A percentile compares a stretch with the other conserved stretches of the same genome.
Conservation (phyloP, 2,888 invertebrate species). For the Oasisia sp. region DNA sequence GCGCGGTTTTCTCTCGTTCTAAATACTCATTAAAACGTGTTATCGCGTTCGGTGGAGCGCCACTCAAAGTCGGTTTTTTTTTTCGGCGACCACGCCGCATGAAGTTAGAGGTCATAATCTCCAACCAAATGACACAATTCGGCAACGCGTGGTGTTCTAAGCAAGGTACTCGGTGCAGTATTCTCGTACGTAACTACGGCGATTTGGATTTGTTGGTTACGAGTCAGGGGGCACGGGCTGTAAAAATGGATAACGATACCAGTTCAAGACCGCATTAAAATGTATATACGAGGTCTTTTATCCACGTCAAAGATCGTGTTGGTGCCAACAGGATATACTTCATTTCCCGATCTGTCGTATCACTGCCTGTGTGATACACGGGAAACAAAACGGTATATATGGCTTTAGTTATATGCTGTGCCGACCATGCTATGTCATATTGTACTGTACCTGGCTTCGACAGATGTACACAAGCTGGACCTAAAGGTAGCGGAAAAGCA, state of each 20-base stretch:
- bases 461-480: too few relatives aligned
- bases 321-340: too few relatives aligned
- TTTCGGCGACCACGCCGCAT: background rate
- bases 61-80: background rate
- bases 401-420: too few relatives aligned
- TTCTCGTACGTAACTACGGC: background rate
- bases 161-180: background rate
- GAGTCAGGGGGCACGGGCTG: background rate
- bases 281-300: background rate
- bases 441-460: too few relatives aligned
- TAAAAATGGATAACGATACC: background rate
- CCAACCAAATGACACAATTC: background rate
- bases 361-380: too few relatives aligned
- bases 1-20: background rate
- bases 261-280: background rate
- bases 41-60: background rate
- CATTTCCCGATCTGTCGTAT: too few relatives aligned
- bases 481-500: too few relatives aligned
- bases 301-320: background rate
- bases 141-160: background rate
- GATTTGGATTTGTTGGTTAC: background rate
- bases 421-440: too few relatives aligned
- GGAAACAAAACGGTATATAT: too few relatives aligned
- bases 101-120: background rate
- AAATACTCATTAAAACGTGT: background rate